Conservation (phyloP, 2,888 invertebrate genomes). For the Oscheius sp. region DNA sequence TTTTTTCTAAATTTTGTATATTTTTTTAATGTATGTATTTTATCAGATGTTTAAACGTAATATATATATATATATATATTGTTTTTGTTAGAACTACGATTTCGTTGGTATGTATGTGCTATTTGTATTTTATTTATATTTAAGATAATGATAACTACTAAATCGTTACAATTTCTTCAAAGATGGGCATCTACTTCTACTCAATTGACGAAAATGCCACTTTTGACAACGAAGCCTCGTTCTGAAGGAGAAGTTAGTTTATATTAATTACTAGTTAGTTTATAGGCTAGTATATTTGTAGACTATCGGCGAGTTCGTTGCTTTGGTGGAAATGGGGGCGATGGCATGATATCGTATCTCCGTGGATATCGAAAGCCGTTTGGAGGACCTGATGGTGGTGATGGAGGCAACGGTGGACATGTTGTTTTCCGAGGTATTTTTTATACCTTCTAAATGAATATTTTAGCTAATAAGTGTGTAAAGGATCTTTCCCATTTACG, state of each 20-base stretch:
- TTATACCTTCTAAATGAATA: background rate
- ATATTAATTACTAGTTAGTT: background rate
- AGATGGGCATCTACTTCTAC: conserved; percentile 16
- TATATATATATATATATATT: background rate
- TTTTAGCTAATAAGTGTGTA: conserved; percentile 45
- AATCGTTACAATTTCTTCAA: background rate
- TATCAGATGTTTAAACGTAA: background rate
- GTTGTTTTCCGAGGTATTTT: conserved; percentile 59
- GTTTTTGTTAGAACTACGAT: background rate
- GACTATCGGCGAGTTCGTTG: conserved; percentile 71
- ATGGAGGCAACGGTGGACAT: conserved; percentile 81
- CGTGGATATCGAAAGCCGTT: conserved; percentile 82
- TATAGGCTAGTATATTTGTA: conserved; percentile 56
- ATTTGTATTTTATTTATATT: too few relatives aligned
- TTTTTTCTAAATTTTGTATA: background rate
- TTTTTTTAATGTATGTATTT: background rate
- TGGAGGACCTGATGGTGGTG: conserved; percentile 94
- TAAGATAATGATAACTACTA: conserved; percentile 1
- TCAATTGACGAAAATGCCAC: conserved; percentile 34
- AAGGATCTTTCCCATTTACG: conserved; percentile 61
- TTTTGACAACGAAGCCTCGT: conserved; percentile 49
- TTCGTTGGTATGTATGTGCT: background rate
- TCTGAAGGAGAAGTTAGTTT: conserved; percentile 48
- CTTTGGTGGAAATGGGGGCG: conserved; percentile 88
- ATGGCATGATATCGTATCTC: conserved; percentile 89